Base-by-base conservation (phyloP, 2,113 vertebrate genomes). In the Engraulis encrasicolus region DNA sequence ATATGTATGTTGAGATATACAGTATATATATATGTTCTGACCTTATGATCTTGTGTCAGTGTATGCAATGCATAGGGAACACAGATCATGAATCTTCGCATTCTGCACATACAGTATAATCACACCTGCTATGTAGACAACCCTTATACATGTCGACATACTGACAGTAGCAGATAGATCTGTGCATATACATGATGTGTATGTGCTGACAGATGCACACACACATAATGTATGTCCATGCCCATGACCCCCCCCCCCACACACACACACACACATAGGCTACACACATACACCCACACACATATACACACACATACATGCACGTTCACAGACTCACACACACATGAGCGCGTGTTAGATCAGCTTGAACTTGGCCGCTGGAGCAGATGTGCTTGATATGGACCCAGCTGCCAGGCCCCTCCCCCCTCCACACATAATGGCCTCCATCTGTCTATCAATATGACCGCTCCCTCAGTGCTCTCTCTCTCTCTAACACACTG, bases 321-420 rank as follows among this genome's bases (percentile, higher is more conserved):
- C 78, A 49, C 58, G 31, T 11, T 61, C 50, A 34, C 20, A 77
- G 49, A 78, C 50, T 31, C 38, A 80, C 81, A 74, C 78, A 80
- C 17, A 81, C 23, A 50, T 11, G 78, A 52, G 78, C 78, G 14
- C 27, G 17, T 66, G 34, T 83, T 74, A 74, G 78, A 88, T 84
- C 48, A 84, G 80, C 58, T 38, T 82, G 79, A 83, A 84, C 79
- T 74, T 81, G 40, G 31, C 78, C 77, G 80, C 83, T 79, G 85
- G 80, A 89, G 82, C 87, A 87, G 87, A 89, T 89, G 83, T 31
- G 36, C 86, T 49, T 78, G 50, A 88, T 85, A 23, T 86, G 85
- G 83, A 83, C 83, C 83, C 85, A 89, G 81, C 85, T 89, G 85
- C 80, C 37, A 79, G 82, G 83, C 83, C 83, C 82, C 82, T 83